Conservation (phyloP, 2,113 vertebrate species). For the Nesoenas mayeri region DNA sequence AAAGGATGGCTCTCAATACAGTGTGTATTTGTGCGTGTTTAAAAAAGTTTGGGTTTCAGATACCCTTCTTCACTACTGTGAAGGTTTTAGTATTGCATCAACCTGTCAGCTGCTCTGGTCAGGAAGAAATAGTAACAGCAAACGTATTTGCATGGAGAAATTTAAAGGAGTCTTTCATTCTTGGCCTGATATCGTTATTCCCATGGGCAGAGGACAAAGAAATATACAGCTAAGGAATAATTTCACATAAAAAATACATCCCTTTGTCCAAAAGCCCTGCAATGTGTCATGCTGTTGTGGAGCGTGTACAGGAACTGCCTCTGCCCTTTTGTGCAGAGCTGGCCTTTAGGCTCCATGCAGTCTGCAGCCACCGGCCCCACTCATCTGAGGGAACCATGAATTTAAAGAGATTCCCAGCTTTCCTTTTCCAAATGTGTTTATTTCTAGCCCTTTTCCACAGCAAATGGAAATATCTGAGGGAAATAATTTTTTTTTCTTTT, state of each 20-base stretch:
- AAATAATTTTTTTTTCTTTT: not conserved
- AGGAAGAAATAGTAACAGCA: slow-evolving; percentile 30
- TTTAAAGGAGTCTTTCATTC: slow-evolving; percentile 50
- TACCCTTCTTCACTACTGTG: not conserved
- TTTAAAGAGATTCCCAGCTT: slow-evolving; percentile 26
- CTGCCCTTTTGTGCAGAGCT: slow-evolving; percentile 67
- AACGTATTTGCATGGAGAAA: slow-evolving; percentile 28
- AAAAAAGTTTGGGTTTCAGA: not conserved
- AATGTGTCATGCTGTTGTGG: slow-evolving; percentile 42
- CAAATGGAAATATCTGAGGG: not conserved
- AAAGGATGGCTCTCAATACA: not conserved
- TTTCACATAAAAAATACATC: slow-evolving; percentile 55
- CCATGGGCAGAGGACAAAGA: slow-evolving; percentile 55
- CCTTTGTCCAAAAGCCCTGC: slow-evolving; percentile 25
- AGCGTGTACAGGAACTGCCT: slow-evolving; percentile 57
- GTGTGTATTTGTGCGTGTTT: not conserved
- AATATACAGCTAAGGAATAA: slow-evolving; percentile 37
- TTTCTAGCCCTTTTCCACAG: not conserved
- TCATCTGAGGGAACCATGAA: not conserved
- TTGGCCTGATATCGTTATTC: slow-evolving; percentile 12
- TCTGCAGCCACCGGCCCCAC: slow-evolving; percentile 41
- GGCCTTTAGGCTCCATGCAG: slow-evolving; percentile 66
- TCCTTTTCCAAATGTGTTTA: not conserved
- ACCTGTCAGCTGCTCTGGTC: slow-evolving; percentile 29
- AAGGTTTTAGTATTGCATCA: slow-evolving; percentile 38